A percentile compares a stretch with the other conserved stretches of the same genome.
Evolutionary conservation across 2,113 vertebrate species (phyloP).

Genomic region (Chlorodrepanis virens): DNA sequence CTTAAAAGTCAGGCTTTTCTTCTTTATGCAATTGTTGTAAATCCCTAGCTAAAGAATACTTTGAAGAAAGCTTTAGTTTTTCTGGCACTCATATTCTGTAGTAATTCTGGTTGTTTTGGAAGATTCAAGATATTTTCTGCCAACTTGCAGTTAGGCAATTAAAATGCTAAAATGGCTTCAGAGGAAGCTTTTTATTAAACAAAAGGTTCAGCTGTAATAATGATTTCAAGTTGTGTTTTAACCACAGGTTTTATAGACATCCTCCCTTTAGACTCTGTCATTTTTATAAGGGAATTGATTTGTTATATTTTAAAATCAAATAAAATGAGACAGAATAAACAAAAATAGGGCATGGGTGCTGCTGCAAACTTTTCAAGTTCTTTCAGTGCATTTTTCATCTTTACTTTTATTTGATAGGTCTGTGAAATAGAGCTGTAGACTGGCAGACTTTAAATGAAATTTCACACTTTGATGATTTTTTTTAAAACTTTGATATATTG

Average conservation of each 20-base stretch:
- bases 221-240: slow-evolving; percentile 67
- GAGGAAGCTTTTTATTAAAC: slow-evolving; percentile 34
- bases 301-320: slow-evolving; percentile 76
- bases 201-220: slow-evolving; percentile 50
- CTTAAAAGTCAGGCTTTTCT: slow-evolving; percentile 83
- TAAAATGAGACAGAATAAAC: slow-evolving; percentile 73
- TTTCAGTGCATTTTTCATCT: slow-evolving; percentile 77
- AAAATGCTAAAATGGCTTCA: slow-evolving; percentile 67
- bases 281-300: slow-evolving; percentile 68
- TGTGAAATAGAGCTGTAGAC: slow-evolving; percentile 81
- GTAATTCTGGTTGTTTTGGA: slow-evolving; percentile 69
- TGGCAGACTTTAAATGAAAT: slow-evolving; percentile 88
- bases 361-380: slow-evolving; percentile 76
- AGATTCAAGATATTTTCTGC: slow-evolving; percentile 69
- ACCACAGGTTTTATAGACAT: slow-evolving; percentile 28
- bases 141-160: slow-evolving; percentile 67
- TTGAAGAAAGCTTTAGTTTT: slow-evolving; percentile 76
- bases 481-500: slow-evolving; percentile 96
- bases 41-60: slow-evolving; percentile 77
- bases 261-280: slow-evolving; percentile 46
- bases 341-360: slow-evolving; percentile 63
- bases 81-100: slow-evolving; percentile 63
- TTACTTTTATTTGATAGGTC: slow-evolving; percentile 82
- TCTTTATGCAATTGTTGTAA: slow-evolving; percentile 76
- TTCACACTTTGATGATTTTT: slow-evolving; percentile 93